Percentiles rank a stretch among this genome's conserved stretches.
Evolutionary conservation across 64 coral and sea anemone genomes (phyloP).

Genomic region (Trachythela sp.): DNA sequence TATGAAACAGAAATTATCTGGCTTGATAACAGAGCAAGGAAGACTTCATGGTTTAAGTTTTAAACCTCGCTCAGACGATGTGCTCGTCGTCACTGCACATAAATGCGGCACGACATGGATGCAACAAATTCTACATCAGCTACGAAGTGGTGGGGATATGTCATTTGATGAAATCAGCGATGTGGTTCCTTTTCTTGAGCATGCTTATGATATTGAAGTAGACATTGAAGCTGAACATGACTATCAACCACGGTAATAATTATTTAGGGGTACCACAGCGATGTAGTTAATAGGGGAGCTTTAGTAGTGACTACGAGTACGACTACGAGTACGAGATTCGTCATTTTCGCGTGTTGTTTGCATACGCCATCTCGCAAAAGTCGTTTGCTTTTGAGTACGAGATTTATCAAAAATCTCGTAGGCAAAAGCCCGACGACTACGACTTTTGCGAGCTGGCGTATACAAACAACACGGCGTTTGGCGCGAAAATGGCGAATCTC

Average conservation of each 20-base stretch:
- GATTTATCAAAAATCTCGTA: no score
- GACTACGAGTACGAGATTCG: no score
- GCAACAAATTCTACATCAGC: neutral
- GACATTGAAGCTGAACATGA: neutral
- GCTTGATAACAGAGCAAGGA: neutral
- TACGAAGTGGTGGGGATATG: neutral
- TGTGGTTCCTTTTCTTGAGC: neutral
- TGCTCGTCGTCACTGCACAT: neutral
- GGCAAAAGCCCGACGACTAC: no score
- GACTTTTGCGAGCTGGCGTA: no score
- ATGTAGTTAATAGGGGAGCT: no score
- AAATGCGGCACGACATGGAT: slow-evolving; percentile 7
- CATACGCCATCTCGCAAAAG: no score
- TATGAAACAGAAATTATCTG: neutral
- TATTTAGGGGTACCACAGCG: no score
- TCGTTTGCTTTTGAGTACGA: no score
- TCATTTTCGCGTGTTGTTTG: no score
- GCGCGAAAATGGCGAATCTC: no score
- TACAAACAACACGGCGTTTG: no score
- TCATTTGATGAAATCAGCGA: neutral
- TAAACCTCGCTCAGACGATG: neutral
- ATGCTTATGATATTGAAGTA: neutral
- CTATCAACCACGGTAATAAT: neutral
- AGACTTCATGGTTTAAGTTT: neutral
- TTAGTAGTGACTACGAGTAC: no score